Conservation (phyloP, 2,888 invertebrate species). For the Melanophora roralis region DNA sequence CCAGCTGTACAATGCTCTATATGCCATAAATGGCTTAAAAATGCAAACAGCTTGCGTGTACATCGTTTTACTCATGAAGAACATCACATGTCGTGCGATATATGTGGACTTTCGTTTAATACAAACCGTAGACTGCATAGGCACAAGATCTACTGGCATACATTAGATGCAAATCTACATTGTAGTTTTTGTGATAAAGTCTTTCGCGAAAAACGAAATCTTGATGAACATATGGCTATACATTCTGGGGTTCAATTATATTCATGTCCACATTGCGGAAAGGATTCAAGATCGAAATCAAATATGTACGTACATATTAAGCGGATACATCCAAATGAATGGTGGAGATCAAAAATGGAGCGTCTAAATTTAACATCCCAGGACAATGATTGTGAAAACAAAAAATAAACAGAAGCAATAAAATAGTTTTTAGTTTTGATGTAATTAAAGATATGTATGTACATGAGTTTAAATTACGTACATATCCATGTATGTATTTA, state of each 20-base stretch:
- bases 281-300: slow-evolving; percentile 72
- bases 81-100: slow-evolving; percentile 49
- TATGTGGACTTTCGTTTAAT: slow-evolving; percentile 63
- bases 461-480: too few species aligned
- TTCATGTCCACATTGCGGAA: slow-evolving; percentile 71
- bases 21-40: slow-evolving; percentile 71
- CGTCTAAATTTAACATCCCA: slow-evolving; percentile 56
- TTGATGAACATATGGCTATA: slow-evolving; percentile 73
- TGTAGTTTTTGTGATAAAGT: slow-evolving; percentile 71
- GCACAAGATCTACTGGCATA: slow-evolving; percentile 70
- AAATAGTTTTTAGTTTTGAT: too few species aligned
- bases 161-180: slow-evolving; percentile 67
- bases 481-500: too few species aligned
- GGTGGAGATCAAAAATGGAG: slow-evolving; percentile 68
- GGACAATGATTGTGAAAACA: not conserved
- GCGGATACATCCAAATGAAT: slow-evolving; percentile 70
- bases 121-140: slow-evolving; percentile 68
- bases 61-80: slow-evolving; percentile 60
- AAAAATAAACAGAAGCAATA: not conserved
- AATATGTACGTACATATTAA: slow-evolving; percentile 74
- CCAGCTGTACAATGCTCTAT: slow-evolving; percentile 69
- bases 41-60: slow-evolving; percentile 67
- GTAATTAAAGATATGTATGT: too few species aligned
- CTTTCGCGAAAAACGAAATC: slow-evolving; percentile 70
- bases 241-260: slow-evolving; percentile 72